Evolutionary conservation across 2,888 invertebrate genomes (phyloP), one percentile per base, ranked within the genome.

Genomic region (Athrips mouffetella): DNA sequence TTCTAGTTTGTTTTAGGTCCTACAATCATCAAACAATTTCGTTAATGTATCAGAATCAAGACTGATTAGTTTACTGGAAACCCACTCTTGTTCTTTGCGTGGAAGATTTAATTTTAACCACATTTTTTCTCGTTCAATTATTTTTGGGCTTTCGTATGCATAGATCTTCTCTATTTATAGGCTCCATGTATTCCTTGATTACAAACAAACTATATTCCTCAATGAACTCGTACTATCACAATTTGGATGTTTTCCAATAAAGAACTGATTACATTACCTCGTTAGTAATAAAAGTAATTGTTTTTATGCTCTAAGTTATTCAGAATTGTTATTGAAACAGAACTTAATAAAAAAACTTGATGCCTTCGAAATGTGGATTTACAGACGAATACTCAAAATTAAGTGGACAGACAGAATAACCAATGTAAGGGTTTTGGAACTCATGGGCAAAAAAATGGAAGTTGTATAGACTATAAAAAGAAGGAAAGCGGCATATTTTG

Each of bases 141-240:
- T 37, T n/a, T 10, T 18, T 1, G 6, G 11, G 7, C 5, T 31
- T 31, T 15, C 15, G n/a, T 8, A 27, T 27, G n/a, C n/a, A 8
- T 27, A 4, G 7, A 8, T 16, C 6, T 15, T 8, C 7, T 35
- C 7, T 35, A 7, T 35, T 16, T 35, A 18, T 35, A 7, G 18
- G 11, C 13, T 21, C 15, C 10, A 11, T 27, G 42, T 42, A 20
- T 42, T 30, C 29, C 29, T 15, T 42, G 42, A 42, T 42, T 42
- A 11, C 18, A 42, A 42, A 42, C 42, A 42, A 27, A 29, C 40
- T 25, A 23, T 11, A 11, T 16, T 18, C 16, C 18, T 42, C 25
- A 42, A 42, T 42, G 42, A 42, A 42, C 27, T 15, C 42, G 29
- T 42, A 42, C 42, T 42, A 27, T 27, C 29, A 42, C 3, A 29